A percentile compares a stretch with the other conserved stretches of the same genome.
phyloP scores from a whole-genome alignment of 1,140 invertebrate genomes.

The Drosophila pseudoobscura region DNA sequence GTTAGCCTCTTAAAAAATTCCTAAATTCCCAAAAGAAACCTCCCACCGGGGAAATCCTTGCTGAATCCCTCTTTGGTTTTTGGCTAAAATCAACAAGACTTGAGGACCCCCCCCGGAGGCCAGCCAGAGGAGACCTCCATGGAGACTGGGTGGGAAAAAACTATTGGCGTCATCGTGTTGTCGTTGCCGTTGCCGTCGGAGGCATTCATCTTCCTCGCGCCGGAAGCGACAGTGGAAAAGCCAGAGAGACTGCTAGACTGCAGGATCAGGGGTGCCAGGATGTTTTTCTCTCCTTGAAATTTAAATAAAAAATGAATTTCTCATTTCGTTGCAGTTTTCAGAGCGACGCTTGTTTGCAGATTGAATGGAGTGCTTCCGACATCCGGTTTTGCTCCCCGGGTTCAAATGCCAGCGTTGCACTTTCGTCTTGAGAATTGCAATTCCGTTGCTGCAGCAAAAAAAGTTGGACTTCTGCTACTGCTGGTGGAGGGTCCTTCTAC shows the following conservation, averaged over 20 bases:
- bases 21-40: slow-evolving; percentile 22
- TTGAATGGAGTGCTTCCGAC: slow-evolving; percentile 79
- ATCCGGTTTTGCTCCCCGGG: slow-evolving; percentile 52
- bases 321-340: slow-evolving; percentile 59
- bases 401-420: slow-evolving; percentile 61
- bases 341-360: slow-evolving; percentile 65
- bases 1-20: slow-evolving; percentile 24
- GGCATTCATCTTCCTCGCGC: slow-evolving; percentile 81
- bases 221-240: slow-evolving; percentile 74
- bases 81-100: slow-evolving; percentile 30
- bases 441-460: slow-evolving; percentile 29
- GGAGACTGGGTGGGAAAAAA: slow-evolving; percentile 38
- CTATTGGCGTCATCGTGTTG: slow-evolving; percentile 79
- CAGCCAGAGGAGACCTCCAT: not conserved
- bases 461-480: slow-evolving; percentile 51
- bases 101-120: slow-evolving; percentile 40
- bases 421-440: slow-evolving; percentile 71
- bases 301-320: slow-evolving; percentile 79
- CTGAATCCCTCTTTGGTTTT: slow-evolving; percentile 14
- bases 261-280: slow-evolving; percentile 21
- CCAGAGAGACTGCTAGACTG: slow-evolving; percentile 27
- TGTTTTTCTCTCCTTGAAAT: slow-evolving; percentile 63
- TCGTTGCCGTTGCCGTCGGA: slow-evolving; percentile 71
- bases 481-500: slow-evolving; percentile 4
- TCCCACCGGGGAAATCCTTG: slow-evolving; percentile 3